Percentiles rank a stretch among this genome's conserved stretches.
These are phyloP conservation scores for Caenorhabditis zanzibari DNA, from an alignment of 2,888 invertebrate genomes.

Conservation along the genomic window DNA sequence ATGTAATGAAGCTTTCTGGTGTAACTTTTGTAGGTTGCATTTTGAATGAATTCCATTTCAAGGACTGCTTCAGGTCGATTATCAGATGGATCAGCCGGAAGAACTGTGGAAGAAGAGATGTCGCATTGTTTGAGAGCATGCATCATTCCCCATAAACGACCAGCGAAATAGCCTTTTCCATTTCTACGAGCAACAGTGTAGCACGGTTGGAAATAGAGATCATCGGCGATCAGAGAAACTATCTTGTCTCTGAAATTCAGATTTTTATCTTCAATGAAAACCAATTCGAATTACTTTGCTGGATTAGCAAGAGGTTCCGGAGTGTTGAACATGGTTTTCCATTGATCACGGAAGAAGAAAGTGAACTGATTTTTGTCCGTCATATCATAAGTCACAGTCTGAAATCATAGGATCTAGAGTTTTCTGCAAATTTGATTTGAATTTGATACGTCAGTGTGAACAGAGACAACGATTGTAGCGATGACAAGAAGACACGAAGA, in stretches of 20 bases:
- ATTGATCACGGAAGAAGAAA: constrained; percentile 32
- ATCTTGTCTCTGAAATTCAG: constrained; percentile 30
- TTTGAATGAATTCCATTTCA: constrained; percentile 35
- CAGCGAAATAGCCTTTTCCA: constrained; percentile 13
- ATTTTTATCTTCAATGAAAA: neutral
- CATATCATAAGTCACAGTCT: constrained; percentile 40
- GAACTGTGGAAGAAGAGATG: neutral
- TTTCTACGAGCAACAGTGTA: constrained; percentile 11
- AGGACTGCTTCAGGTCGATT: neutral
- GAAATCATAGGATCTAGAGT: neutral
- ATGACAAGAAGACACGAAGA: constrained; percentile 9
- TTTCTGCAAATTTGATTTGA: neutral
- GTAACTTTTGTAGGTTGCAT: constrained; percentile 16
- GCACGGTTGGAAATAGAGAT: constrained; percentile 33
- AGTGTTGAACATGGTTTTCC: constrained; percentile 42
- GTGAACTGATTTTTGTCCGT: constrained; percentile 44
- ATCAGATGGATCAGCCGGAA: neutral
- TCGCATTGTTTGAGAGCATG: constrained; percentile 13
- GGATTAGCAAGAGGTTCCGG: constrained; percentile 38
- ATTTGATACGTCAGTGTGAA: neutral
- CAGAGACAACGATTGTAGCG: neutral
- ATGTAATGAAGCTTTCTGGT: constrained; percentile 16
- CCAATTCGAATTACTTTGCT: constrained; percentile 13
- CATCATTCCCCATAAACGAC: constrained; percentile 46
- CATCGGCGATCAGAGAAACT: neutral